Conservation (phyloP, 2,113 vertebrate genomes). For the Dissostichus mawsoni region DNA sequence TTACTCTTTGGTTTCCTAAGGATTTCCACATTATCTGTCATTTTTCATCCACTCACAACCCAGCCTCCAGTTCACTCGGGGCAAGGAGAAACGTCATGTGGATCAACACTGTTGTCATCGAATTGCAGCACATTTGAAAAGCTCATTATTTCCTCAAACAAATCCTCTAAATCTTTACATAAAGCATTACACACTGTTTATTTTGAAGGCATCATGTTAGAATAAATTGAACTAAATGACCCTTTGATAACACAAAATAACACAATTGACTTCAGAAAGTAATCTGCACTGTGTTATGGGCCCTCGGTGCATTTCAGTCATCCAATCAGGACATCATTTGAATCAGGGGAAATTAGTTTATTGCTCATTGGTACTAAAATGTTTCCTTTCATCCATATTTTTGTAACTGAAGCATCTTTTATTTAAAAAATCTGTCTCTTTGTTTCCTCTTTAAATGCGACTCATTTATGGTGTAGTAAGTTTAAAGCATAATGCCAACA, state of each 20-base stretch:
- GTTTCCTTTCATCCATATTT: not conserved
- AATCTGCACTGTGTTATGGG: not conserved
- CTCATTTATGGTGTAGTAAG: too few species aligned
- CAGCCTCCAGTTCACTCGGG: not conserved
- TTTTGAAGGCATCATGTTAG: not conserved
- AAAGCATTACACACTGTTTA: not conserved
- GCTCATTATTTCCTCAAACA: slow-evolving; percentile 16
- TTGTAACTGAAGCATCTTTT: not conserved
- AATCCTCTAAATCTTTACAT: not conserved
- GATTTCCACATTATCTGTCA: not conserved
- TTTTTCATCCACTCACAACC: slow-evolving; percentile 4
- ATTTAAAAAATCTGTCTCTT: not conserved
- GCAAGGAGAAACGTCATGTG: slow-evolving; percentile 14
- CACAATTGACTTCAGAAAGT: slow-evolving; percentile 3
- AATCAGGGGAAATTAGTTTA: not conserved
- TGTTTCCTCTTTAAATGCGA: not conserved
- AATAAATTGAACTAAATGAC: not conserved
- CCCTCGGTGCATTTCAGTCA: slow-evolving; percentile 9
- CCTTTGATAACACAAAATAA: not conserved
- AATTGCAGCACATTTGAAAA: not conserved
- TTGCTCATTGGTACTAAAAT: not conserved
- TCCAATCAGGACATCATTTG: slow-evolving; percentile 10
- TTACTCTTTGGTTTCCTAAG: not conserved
- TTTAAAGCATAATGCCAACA: not conserved
- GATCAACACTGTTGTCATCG: not conserved